Base-by-base conservation (phyloP, 2,888 invertebrate genomes). In the Neocrepidodera transversa region DNA sequence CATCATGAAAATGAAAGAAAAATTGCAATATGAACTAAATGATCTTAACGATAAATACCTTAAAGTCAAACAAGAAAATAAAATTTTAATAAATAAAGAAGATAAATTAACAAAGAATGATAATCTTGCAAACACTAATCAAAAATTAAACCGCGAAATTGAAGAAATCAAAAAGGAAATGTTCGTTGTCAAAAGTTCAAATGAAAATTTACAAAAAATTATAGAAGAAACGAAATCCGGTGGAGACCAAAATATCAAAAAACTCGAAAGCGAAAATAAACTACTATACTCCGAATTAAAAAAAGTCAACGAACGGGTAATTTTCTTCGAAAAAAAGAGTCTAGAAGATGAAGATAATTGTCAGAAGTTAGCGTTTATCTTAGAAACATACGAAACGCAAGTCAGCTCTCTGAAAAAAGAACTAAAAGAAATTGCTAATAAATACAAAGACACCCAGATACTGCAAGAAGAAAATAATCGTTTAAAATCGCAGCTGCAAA, bases 1-100 rank as follows among this genome's bases (percentile, higher is more conserved):
- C 62, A 66, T 80, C 35, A 71, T 80, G 7, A 67, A 64, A 10
- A 71, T 79, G 23, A 77, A 75, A 63, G 76, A 77, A 50, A 70
- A 76, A 58, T 57, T 80, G n/a, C 77, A 77, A 38, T 71, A 76
- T 8, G 74, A 62, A 38, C 13, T 60, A 17, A 52, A 48, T 11
- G 50, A 51, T 6, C 14, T 52, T 14, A 56, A 56, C 16, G 51
- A 60, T 26, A 47, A 60, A 14, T 40, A 49, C 8, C 5, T 40
- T 1, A 47, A 11, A 30, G 23, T 51, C 2, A 36, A 47, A 28
- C 17, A 55, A 51, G 51, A 58, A 26, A 62, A 62, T 7, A 47
- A 51, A 43, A 53, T 52, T 16, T 35, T 55, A n/a, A 7, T 30
- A 17, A 23, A 5, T 3, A 59, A 20, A 55, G 56, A 49, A 28